Conservation (phyloP, 37 sponge, comb jelly and placozoan genomes). For the Dysidea cf. avara region DNA sequence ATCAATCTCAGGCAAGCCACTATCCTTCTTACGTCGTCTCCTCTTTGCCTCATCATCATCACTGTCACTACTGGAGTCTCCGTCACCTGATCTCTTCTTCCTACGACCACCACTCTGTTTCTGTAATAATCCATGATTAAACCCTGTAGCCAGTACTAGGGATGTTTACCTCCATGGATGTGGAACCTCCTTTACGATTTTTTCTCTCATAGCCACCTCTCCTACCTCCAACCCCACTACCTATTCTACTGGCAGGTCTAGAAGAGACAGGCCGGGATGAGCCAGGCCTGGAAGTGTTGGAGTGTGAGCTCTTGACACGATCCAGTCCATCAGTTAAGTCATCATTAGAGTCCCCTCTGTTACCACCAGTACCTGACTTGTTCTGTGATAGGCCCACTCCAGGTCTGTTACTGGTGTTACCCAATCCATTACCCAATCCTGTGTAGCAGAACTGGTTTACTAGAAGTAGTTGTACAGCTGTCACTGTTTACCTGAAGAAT, state of each 20-base stretch:
- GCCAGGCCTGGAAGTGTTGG: neutral
- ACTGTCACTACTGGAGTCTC: neutral
- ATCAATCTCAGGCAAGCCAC: neutral
- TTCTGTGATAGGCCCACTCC: no score
- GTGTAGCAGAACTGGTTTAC: no score
- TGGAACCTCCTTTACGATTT: neutral
- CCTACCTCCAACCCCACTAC: neutral
- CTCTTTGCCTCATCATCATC: conserved; percentile 5
- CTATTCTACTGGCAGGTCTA: neutral
- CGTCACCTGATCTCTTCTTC: neutral
- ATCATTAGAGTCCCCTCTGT: no score
- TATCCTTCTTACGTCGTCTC: neutral
- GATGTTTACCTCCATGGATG: neutral
- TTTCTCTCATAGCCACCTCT: neutral
- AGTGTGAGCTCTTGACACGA: neutral
- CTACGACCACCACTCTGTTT: neutral
- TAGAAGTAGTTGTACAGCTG: no score
- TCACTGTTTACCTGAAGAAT: no score
- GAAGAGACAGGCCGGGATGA: neutral
- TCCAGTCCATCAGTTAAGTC: conserved; percentile 3
- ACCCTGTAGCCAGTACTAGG: no score
- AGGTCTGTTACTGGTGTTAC: no score
- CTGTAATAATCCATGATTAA: neutral
- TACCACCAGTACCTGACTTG: no score
- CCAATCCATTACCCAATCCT: no score